Conservation (phyloP, 1,140 invertebrate genomes). For the Solenopsis invicta region DNA sequence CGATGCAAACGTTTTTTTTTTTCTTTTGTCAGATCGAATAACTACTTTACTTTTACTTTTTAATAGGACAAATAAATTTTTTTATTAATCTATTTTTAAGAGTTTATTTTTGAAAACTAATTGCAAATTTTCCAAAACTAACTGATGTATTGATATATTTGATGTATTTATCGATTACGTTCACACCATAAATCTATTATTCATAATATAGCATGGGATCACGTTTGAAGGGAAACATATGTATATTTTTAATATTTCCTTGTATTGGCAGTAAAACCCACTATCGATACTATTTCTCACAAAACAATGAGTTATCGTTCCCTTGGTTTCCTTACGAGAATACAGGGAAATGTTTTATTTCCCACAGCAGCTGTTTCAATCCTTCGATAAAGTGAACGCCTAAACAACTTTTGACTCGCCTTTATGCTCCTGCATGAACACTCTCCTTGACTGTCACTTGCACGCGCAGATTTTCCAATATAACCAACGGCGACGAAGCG, state of each 20-base stretch:
- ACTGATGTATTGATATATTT: not conserved
- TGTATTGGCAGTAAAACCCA: not conserved
- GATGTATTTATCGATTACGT: not conserved
- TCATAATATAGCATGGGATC: not conserved
- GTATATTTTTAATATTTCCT: not conserved
- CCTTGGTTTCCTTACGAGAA: not conserved
- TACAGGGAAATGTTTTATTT: constrained; percentile 57
- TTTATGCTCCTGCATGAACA: constrained; percentile 44
- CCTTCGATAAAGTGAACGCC: not conserved
- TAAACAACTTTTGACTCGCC: constrained; percentile 29
- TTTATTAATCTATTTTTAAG: constrained; percentile 2
- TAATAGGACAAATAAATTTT: constrained; percentile 23
- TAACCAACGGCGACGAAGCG: constrained; percentile 30
- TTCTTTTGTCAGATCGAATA: not conserved
- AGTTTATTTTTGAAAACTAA: not conserved
- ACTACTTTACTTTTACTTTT: not conserved
- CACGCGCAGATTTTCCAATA: constrained; percentile 52
- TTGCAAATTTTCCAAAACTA: not conserved
- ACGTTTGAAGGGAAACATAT: not conserved
- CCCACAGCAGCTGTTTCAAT: constrained; percentile 49
- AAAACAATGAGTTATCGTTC: constrained; percentile 39
- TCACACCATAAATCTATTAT: constrained; percentile 4
- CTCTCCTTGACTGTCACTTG: constrained; percentile 40
- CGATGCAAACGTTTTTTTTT: not conserved
- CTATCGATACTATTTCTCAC: not conserved